Conservation (phyloP, 1,140 invertebrate genomes). For the Danaus melanippus region DNA sequence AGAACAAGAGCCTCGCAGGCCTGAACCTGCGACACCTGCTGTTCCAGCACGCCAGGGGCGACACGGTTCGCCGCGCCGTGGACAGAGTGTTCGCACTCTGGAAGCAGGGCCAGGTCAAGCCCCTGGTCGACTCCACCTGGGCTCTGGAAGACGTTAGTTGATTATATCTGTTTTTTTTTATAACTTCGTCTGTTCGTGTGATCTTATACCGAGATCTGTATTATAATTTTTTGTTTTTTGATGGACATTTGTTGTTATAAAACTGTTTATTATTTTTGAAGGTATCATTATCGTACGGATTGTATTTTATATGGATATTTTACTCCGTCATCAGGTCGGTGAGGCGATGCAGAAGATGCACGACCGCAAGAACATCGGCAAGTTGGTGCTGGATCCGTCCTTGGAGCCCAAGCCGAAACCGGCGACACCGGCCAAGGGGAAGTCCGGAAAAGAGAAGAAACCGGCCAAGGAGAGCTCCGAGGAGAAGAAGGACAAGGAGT, state of each 20-base stretch:
- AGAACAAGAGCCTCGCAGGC: constrained; percentile 88
- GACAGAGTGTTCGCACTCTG: constrained; percentile 83
- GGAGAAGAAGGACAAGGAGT: constrained; percentile 78
- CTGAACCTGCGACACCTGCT: constrained; percentile 89
- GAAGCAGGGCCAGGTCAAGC: constrained; percentile 84
- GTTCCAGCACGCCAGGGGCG: constrained; percentile 83
- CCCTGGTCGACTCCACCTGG: constrained; percentile 87
- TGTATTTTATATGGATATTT: neutral
- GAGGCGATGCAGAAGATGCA: constrained; percentile 95
- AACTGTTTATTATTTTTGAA: too few relatives aligned
- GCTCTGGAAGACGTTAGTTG: constrained; percentile 86
- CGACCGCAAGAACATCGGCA: constrained; percentile 92
- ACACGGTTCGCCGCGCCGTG: constrained; percentile 79
- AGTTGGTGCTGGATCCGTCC: constrained; percentile 86
- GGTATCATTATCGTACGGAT: too few relatives aligned
- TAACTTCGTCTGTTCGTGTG: too few relatives aligned
- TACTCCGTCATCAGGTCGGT: constrained; percentile 72
- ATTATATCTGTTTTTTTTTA: neutral
- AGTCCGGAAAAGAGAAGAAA: constrained; percentile 80
- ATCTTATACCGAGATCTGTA: too few relatives aligned
- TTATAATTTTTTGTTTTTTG: too few relatives aligned
- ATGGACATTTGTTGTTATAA: too few relatives aligned
- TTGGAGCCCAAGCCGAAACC: constrained; percentile 85
- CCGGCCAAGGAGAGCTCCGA: constrained; percentile 76
- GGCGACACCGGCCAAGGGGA: constrained; percentile 81